Conservation (phyloP, 2,113 vertebrate species). For the Hypocryptadius cinnamomeus region DNA sequence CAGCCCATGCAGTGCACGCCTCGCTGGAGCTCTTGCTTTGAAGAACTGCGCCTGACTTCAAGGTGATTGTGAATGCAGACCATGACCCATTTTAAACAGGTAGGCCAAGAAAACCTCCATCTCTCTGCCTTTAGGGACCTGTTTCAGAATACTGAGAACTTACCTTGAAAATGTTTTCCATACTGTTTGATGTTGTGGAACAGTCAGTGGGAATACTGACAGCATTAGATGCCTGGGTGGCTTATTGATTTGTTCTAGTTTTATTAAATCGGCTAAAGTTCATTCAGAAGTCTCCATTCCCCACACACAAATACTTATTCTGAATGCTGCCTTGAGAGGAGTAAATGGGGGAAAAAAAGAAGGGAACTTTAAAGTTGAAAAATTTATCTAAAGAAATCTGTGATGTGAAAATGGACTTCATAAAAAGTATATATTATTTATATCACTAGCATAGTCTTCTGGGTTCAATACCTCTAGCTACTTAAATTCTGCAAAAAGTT, state of each 20-base stretch:
- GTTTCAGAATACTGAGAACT: slow-evolving; percentile 45
- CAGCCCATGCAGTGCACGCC: neutral
- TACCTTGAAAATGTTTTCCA: slow-evolving; percentile 61
- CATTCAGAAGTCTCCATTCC: slow-evolving; percentile 29
- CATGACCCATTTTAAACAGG: slow-evolving; percentile 55
- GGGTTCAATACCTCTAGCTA: neutral
- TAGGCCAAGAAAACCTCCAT: slow-evolving; percentile 46
- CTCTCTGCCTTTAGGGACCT: slow-evolving; percentile 55
- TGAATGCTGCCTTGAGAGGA: neutral
- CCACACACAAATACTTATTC: neutral
- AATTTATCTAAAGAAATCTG: slow-evolving; percentile 23
- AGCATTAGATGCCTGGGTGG: slow-evolving; percentile 54
- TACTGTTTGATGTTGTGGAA: slow-evolving; percentile 61
- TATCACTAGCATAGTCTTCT: neutral
- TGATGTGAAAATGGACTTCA: slow-evolving; percentile 34
- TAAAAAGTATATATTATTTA: slow-evolving; percentile 12
- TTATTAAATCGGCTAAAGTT: slow-evolving; percentile 46
- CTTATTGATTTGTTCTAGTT: slow-evolving; percentile 66
- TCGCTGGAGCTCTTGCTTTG: neutral
- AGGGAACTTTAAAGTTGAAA: slow-evolving; percentile 6
- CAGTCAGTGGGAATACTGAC: slow-evolving; percentile 31
- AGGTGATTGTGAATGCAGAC: slow-evolving; percentile 42
- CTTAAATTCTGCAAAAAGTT: neutral
- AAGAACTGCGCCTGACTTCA: neutral
- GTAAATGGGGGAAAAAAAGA: neutral